Base-by-base conservation (phyloP, 2,797 vertebrate genomes). In the Tachyglossus aculeatus region DNA sequence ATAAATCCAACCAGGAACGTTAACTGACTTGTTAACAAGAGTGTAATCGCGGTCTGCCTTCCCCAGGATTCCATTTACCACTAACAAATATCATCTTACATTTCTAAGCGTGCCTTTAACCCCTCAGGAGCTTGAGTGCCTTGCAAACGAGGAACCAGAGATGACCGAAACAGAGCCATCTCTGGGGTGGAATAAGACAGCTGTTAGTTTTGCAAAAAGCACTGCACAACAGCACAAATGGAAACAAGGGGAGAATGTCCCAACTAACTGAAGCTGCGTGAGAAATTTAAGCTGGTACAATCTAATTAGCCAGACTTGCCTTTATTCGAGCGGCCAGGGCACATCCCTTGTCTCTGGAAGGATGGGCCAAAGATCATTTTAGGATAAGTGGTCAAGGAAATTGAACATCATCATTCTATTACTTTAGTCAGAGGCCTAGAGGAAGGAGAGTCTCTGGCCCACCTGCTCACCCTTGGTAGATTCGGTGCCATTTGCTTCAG, bases 271-370 rank as follows among this genome's bases (percentile, higher is more conserved):
- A 80, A 89, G 74, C 77, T 83, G 82, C 73, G 61, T 52, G 73
- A 82, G 74, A 75, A 88, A 88, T 84, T 83, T 82, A 84, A 88
- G 82, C 74, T 86, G 75, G 83, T 77, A 75, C 73, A 82, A 72
- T 75, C 68, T 85, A 83, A 89, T 88, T 88, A 86, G 73, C 80
- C 82, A 84, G 69, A 47, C 63, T 83, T 82, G 71, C 79, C 60
- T 67, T 79, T 85, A 80, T 74, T 88, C 57, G 78, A 67, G 74
- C 67, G 69, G 45, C 24, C 70, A 61, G 74, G 73, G 67, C 63
- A 84, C 77, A 66, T 60, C 77, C 53, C 43, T n/a, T 1, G 73
- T 75, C 36, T 44, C 60, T 80, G 63, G 56, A 63, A 69, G 67
- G 70, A 73, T 79, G 71, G 71, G 68, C 62, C 74, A 45, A 1